These are phyloP conservation scores for Zaprionus kolodkinae DNA, from an alignment of 1,140 invertebrate species.

Conservation along the genomic window DNA sequence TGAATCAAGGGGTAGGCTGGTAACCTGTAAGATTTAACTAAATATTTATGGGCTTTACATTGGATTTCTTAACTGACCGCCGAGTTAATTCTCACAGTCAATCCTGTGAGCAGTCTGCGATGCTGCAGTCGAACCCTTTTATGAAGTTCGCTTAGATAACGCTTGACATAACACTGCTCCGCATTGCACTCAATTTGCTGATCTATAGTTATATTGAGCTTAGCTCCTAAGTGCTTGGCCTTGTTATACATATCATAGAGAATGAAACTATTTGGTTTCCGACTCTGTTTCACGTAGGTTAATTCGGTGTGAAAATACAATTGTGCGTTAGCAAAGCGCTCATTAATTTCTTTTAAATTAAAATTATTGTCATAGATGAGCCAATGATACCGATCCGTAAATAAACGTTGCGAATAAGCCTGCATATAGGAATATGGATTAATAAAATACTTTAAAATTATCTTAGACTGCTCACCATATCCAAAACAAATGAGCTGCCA, in stretches of 20 bases:
- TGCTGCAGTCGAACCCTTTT: conserved; percentile 56
- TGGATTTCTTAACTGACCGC: conserved; percentile 39
- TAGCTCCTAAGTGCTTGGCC: conserved; percentile 58
- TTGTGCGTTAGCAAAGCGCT: conserved; percentile 42
- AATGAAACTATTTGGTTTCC: conserved; percentile 11
- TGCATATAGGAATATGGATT: background rate
- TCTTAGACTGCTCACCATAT: conserved; percentile 33
- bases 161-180: conserved; percentile 29
- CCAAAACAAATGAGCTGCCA: conserved; percentile 44
- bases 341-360: conserved; percentile 22
- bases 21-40: conserved; percentile 33
- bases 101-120: conserved; percentile 54
- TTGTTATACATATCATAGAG: conserved; percentile 78
- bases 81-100: conserved; percentile 57
- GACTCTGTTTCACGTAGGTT: conserved; percentile 41
- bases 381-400: conserved; percentile 64
- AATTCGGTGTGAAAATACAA: conserved; percentile 60
- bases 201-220: conserved; percentile 70
- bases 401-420: conserved; percentile 44
- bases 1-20: conserved; percentile 35
- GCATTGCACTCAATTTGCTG: conserved; percentile 55
- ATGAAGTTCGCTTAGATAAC: conserved; percentile 67
- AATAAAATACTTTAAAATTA: no score
- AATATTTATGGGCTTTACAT: background rate
- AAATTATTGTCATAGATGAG: conserved; percentile 55